Percentiles rank a stretch among this genome's conserved stretches.
Conservation (phyloP, 1,140 invertebrate species). For the Platorchestia sp. region DNA sequence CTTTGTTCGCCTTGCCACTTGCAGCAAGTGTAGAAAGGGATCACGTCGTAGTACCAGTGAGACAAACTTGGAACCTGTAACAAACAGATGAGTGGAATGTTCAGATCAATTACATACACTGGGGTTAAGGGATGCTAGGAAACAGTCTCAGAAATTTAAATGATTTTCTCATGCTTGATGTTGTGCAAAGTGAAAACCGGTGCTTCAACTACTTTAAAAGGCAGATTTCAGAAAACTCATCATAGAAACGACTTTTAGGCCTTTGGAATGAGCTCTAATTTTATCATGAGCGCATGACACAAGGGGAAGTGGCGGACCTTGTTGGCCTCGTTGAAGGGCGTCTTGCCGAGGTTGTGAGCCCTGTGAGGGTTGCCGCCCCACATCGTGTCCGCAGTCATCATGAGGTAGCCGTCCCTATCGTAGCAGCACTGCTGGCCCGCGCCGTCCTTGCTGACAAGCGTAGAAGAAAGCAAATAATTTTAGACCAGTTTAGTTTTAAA, state of each 20-base stretch:
- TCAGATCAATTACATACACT: not conserved
- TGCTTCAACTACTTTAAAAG: too few species aligned
- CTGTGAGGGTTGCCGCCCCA: conserved; percentile 92
- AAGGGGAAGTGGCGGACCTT: conserved; percentile 73
- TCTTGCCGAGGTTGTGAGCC: conserved; percentile 89
- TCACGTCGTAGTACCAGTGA: conserved; percentile 90
- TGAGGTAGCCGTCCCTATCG: conserved; percentile 88
- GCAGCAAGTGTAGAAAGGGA: conserved; percentile 94
- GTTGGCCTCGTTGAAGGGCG: conserved; percentile 91
- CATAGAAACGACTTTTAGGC: too few species aligned
- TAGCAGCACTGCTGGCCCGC: conserved; percentile 98
- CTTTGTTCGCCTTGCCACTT: conserved; percentile 93
- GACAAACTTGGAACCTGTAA: conserved; percentile 65
- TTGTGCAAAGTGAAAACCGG: too few species aligned
- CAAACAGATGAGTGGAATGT: not conserved
- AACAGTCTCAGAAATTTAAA: too few species aligned
- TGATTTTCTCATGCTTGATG: too few species aligned
- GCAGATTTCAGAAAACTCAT: too few species aligned
- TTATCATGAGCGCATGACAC: not conserved
- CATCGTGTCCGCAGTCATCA: conserved; percentile 94
- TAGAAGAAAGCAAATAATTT: not conserved
- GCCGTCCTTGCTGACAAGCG: conserved; percentile 80
- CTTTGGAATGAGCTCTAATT: not conserved
- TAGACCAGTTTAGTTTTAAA: too few species aligned
- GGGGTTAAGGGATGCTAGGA: too few species aligned